Evolutionary conservation across 2,113 vertebrate species (phyloP).

Genomic region (Carlito syrichta): DNA sequence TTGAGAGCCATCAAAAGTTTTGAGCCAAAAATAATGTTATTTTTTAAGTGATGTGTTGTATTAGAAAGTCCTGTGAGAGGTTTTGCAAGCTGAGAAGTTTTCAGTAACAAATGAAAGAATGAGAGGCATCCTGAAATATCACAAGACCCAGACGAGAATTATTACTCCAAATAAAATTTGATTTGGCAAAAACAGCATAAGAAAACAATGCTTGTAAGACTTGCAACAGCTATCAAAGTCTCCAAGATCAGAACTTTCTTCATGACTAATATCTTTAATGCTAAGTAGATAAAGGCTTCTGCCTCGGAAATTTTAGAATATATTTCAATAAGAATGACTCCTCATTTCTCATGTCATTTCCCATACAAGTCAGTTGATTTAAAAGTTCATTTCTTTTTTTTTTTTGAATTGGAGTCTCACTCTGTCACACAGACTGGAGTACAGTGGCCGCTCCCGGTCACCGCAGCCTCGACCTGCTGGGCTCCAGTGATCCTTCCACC

Average conservation of each 20-base stretch:
- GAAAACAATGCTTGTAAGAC: slow-evolving; percentile 19
- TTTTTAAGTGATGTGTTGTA: not conserved
- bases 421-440: too few species aligned
- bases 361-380: too few species aligned
- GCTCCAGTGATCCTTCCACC: too few species aligned
- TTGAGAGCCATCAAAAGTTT: not conserved
- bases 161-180: slow-evolving; percentile 6
- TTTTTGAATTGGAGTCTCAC: too few species aligned
- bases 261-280: slow-evolving; percentile 21
- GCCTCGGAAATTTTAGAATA: not conserved
- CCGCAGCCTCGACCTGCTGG: too few species aligned
- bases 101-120: not conserved
- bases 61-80: not conserved
- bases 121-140: not conserved
- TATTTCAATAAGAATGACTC: not conserved
- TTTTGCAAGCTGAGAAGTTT: slow-evolving; percentile 19
- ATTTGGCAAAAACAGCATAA: slow-evolving; percentile 9
- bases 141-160: not conserved
- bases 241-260: slow-evolving; percentile 17
- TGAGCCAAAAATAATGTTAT: not conserved
- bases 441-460: too few species aligned
- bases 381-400: too few species aligned
- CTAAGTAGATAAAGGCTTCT: not conserved
- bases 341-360: too few species aligned
- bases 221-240: slow-evolving; percentile 24